phyloP scores from a whole-genome alignment of 2,888 invertebrate genomes.

The Pardosa pseudoannulata region DNA sequence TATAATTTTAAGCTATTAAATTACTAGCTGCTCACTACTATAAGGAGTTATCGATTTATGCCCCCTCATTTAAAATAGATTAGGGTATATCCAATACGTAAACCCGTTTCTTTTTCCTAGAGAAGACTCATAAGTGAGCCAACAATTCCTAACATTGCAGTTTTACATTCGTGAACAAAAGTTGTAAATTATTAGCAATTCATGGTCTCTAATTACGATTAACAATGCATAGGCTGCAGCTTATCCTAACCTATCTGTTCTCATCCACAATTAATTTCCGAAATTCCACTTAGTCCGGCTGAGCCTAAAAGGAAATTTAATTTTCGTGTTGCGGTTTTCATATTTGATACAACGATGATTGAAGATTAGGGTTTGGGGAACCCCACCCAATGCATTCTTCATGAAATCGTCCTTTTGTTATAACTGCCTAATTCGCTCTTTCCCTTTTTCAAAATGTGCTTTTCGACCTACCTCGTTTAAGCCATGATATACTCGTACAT shows the following conservation, averaged over 20 bases:
- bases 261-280: neutral
- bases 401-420: neutral
- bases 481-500: too few species aligned
- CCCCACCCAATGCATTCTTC: neutral
- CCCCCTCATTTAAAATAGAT: too few species aligned
- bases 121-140: too few species aligned
- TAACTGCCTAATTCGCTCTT: neutral
- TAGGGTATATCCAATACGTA: too few species aligned
- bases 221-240: neutral
- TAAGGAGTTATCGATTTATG: too few species aligned
- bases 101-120: too few species aligned
- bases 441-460: neutral
- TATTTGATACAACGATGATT: constrained; percentile 46
- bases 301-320: constrained; percentile 67
- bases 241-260: neutral
- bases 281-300: constrained; percentile 18
- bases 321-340: constrained; percentile 65
- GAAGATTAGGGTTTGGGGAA: neutral
- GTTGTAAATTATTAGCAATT: neutral
- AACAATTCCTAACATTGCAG: too few species aligned
- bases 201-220: neutral
- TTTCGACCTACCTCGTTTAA: too few species aligned
- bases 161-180: neutral
- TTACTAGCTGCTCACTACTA: too few species aligned
- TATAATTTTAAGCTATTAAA: too few species aligned